phyloP scores from a whole-genome alignment of 2,113 vertebrate genomes.

The Forbesichthys papilliferus region DNA sequence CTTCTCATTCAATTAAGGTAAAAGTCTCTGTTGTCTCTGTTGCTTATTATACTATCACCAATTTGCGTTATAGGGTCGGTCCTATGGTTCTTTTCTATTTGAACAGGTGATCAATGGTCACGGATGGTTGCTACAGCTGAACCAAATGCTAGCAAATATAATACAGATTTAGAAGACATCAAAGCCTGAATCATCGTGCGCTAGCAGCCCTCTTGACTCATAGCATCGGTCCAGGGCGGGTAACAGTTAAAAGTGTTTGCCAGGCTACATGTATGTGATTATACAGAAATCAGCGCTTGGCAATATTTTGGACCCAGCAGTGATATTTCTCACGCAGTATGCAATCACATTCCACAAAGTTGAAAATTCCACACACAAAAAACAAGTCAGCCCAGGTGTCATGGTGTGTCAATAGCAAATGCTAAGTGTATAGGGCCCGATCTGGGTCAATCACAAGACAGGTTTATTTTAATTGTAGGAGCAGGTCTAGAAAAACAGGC shows the following conservation, averaged over 20 bases:
- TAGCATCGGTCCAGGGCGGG: slow-evolving; percentile 16
- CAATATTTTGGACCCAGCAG: slow-evolving; percentile 36
- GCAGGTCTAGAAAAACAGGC: slow-evolving; percentile 16
- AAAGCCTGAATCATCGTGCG: slow-evolving; percentile 32
- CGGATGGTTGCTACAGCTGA: slow-evolving; percentile 9
- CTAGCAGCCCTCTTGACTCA: slow-evolving; percentile 28
- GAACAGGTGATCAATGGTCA: slow-evolving; percentile 17
- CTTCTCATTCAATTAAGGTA: not conserved
- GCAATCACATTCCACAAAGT: slow-evolving; percentile 49
- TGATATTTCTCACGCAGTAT: slow-evolving; percentile 29
- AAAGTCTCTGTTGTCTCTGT: slow-evolving; percentile 12
- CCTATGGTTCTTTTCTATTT: slow-evolving; percentile 19
- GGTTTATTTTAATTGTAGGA: slow-evolving; percentile 33
- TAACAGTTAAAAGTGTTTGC: not conserved
- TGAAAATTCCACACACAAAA: not conserved
- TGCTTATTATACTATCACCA: slow-evolving; percentile 15
- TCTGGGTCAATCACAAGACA: slow-evolving; percentile 38
- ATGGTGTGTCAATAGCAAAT: slow-evolving; percentile 40
- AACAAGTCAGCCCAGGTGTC: slow-evolving; percentile 47
- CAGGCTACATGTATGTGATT: slow-evolving; percentile 25
- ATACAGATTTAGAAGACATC: slow-evolving; percentile 17
- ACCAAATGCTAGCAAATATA: not conserved
- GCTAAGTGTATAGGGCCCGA: slow-evolving; percentile 57
- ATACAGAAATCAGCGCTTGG: slow-evolving; percentile 34
- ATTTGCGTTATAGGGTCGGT: not conserved